A percentile compares a stretch with the other conserved stretches of the same genome.
These are phyloP conservation scores for Noctua fimbriata DNA, from an alignment of 2,888 invertebrate genomes.

Conservation along the genomic window DNA sequence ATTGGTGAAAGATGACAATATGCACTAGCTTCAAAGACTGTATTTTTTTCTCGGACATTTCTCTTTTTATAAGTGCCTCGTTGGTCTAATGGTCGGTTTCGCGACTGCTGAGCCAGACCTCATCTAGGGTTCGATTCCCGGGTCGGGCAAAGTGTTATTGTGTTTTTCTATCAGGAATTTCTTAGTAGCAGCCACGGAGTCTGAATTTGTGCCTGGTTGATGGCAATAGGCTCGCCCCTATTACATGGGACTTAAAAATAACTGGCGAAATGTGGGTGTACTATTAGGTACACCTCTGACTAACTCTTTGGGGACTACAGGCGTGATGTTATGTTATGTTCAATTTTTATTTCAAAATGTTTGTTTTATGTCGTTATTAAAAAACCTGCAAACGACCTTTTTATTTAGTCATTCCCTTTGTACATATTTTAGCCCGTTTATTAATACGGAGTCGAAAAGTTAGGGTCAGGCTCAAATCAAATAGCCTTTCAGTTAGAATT, in stretches of 20 bases:
- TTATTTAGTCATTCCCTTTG: constrained; percentile 44
- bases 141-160: no score
- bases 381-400: background rate
- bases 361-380: constrained; percentile 25
- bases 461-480: constrained; percentile 11
- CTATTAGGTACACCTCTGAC: no score
- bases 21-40: constrained; percentile 6
- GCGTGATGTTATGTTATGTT: background rate
- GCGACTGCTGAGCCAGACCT: no score
- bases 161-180: no score
- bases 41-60: constrained; percentile 17
- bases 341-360: constrained; percentile 13
- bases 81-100: no score
- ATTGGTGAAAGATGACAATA: constrained; percentile 26
- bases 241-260: no score
- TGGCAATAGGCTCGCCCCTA: no score
- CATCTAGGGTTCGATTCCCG: no score
- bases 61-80: background rate
- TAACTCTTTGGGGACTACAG: background rate
- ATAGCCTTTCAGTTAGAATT: constrained; percentile 25
- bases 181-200: no score
- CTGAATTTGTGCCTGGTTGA: no score
- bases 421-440: constrained; percentile 31
- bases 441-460: constrained; percentile 26
- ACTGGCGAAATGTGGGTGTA: no score